Percentiles rank a stretch among this genome's conserved stretches.
Conservation (phyloP, 2,888 invertebrate species). For the Acholoe squamosa region DNA sequence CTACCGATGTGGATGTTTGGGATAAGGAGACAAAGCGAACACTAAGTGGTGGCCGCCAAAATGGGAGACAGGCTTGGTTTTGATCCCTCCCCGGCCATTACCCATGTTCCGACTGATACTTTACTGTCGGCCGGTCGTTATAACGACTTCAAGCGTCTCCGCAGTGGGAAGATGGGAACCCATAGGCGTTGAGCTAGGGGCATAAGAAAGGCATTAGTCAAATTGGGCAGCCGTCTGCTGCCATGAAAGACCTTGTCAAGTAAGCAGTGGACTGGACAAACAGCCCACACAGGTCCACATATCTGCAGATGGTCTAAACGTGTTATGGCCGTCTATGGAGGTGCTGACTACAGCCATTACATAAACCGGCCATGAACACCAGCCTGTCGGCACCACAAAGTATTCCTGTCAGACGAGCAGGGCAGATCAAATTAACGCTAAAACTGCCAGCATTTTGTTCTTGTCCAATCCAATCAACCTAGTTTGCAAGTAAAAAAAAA, state of each 20-base stretch:
- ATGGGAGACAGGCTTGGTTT: too few relatives aligned
- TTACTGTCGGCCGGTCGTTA: not conserved
- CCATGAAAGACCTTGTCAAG: slow-evolving; percentile 6
- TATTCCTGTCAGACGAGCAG: slow-evolving; percentile 23
- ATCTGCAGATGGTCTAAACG: not conserved
- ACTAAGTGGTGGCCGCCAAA: too few relatives aligned
- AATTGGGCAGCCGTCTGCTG: not conserved
- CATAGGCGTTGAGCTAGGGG: not conserved
- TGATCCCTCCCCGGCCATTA: not conserved
- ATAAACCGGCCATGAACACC: not conserved
- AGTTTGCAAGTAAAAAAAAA: not conserved
- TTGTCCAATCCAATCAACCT: slow-evolving; percentile 32
- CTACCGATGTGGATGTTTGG: too few relatives aligned
- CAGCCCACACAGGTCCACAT: not conserved
- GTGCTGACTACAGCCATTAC: not conserved
- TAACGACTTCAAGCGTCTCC: not conserved
- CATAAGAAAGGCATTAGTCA: slow-evolving; percentile 38
- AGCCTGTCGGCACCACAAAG: not conserved
- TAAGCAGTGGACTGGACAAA: not conserved
- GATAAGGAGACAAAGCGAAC: too few relatives aligned
- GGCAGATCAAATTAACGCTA: slow-evolving; percentile 31
- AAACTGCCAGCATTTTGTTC: slow-evolving; percentile 29
- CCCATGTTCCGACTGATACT: not conserved
- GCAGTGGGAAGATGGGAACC: not conserved
- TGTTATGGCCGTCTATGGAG: not conserved